phyloP scores from a whole-genome alignment of 2,888 invertebrate species.

The Spialia ferax region DNA sequence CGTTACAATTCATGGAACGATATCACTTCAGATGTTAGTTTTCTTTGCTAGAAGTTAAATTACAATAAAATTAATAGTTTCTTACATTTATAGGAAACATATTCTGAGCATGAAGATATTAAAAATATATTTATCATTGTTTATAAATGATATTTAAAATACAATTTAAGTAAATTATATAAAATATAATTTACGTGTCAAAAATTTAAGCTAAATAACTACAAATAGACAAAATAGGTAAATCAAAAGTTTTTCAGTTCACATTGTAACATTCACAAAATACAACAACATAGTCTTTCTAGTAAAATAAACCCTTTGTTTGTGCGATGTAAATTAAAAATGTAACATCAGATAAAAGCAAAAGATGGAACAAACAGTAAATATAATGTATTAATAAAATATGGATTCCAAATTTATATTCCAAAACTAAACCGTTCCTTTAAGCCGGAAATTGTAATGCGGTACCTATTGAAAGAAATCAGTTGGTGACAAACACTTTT shows the following conservation, averaged over 20 bases:
- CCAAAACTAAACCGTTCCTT: no score
- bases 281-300: background rate
- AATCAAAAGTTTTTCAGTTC: background rate
- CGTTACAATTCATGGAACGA: background rate
- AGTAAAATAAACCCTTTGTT: background rate
- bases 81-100: constrained; percentile 39
- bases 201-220: constrained; percentile 12
- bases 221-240: constrained; percentile 1
- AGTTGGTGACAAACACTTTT: no score
- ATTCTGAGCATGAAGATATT: constrained; percentile 34
- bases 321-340: background rate
- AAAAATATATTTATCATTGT: constrained; percentile 32
- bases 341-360: background rate
- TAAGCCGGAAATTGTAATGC: no score
- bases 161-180: constrained; percentile 9
- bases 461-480: no score
- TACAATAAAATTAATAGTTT: constrained; percentile 33
- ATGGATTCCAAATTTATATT: no score
- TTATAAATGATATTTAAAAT: constrained; percentile 18
- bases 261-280: constrained; percentile 1
- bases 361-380: background rate
- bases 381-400: no score
- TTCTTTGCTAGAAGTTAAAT: constrained; percentile 10
- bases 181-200: constrained; percentile 6
- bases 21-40: constrained; percentile 17